Evolutionary conservation across 2,113 vertebrate species (phyloP).

Genomic region (Notarius quadriscutis): DNA sequence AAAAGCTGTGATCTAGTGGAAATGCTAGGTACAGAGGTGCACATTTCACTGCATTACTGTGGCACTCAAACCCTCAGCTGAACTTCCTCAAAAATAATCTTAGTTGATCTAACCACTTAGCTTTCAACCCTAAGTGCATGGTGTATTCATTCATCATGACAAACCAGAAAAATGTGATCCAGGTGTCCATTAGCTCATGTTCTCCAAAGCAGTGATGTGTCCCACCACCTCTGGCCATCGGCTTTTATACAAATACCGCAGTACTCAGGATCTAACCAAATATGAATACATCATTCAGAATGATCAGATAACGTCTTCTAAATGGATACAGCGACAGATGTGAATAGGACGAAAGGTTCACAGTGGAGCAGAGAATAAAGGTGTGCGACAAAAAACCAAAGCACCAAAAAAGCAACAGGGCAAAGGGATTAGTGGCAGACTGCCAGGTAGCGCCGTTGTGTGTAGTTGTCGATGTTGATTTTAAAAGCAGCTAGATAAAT

Average conservation of each 20-base stretch:
- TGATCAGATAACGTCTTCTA: background rate
- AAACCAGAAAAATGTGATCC: background rate
- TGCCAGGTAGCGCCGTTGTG: no score
- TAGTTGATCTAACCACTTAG: background rate
- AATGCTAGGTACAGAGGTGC: background rate
- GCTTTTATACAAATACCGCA: background rate
- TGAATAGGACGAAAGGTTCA: background rate
- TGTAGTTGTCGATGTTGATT: no score
- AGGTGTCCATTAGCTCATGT: background rate
- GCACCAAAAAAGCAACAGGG: background rate
- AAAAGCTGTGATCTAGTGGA: slow-evolving; percentile 5
- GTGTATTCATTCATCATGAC: background rate
- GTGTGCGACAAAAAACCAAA: background rate
- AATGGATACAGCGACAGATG: background rate
- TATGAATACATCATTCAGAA: background rate
- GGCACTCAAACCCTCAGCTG: background rate
- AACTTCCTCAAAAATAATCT: background rate
- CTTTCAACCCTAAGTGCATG: slow-evolving; percentile 5
- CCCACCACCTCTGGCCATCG: background rate
- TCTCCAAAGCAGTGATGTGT: background rate
- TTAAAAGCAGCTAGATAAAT: no score
- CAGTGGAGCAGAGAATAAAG: background rate
- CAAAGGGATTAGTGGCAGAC: no score
- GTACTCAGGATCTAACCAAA: background rate
- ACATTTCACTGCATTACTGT: background rate